A percentile compares a stretch with the other conserved stretches of the same genome.
These are phyloP conservation scores for Odobenus rosmarus DNA, from an alignment of 2,113 vertebrate genomes.

Conservation along the genomic window DNA sequence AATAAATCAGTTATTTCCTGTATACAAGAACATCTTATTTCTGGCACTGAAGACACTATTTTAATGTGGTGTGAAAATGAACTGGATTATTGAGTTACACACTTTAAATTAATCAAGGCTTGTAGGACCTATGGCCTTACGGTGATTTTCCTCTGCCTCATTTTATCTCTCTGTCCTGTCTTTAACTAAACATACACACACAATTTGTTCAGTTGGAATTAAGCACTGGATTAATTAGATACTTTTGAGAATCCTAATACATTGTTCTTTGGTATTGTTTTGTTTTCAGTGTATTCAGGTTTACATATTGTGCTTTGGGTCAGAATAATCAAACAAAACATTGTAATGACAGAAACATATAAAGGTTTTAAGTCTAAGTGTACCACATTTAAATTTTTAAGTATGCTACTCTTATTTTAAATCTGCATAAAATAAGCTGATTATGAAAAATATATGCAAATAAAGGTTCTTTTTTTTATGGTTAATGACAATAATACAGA, in stretches of 20 bases:
- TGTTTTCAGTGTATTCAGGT: not conserved
- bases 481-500: not conserved
- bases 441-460: not conserved
- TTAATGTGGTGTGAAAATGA: slow-evolving; percentile 52
- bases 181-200: not conserved
- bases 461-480: not conserved
- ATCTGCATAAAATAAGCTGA: not conserved
- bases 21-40: not conserved
- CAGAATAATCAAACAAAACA: not conserved
- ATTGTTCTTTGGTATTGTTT: not conserved
- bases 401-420: not conserved
- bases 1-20: slow-evolving; percentile 23
- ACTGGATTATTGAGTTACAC: slow-evolving; percentile 45
- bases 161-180: not conserved
- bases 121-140: not conserved
- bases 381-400: not conserved
- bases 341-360: not conserved
- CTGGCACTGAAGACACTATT: not conserved
- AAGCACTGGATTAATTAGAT: not conserved
- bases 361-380: not conserved
- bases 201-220: not conserved
- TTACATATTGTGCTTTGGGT: not conserved
- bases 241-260: not conserved
- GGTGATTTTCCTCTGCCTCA: not conserved
- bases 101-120: not conserved